phyloP scores from a whole-genome alignment of 2,888 invertebrate species.

The Diadromus collaris region DNA sequence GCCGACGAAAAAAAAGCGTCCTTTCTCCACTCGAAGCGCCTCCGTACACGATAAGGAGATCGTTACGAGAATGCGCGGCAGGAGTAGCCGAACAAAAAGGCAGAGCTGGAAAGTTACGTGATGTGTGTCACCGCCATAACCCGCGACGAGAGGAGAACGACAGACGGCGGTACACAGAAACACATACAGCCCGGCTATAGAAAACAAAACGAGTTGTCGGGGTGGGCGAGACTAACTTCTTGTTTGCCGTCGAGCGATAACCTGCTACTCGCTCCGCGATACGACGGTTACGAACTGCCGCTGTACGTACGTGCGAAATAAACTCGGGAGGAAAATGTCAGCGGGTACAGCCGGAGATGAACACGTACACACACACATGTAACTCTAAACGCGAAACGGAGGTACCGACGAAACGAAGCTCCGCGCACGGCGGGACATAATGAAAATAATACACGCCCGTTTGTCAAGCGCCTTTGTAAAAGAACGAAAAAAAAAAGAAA shows the following conservation, averaged over 20 bases:
- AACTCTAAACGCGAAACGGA: not conserved
- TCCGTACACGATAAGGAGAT: not conserved
- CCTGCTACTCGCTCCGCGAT: conserved; percentile 3
- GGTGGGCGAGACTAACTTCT: conserved; percentile 19
- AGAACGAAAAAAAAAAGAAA: not conserved
- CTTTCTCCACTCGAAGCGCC: not conserved
- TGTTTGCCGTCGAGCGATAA: conserved; percentile 33
- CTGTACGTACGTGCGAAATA: conserved; percentile 17
- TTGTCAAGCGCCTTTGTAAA: not conserved
- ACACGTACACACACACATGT: not conserved
- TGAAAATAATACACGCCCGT: conserved; percentile 4
- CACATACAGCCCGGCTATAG: not conserved
- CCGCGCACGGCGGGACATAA: not conserved
- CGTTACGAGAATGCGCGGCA: not conserved
- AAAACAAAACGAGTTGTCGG: conserved; percentile 11
- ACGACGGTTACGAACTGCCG: not conserved
- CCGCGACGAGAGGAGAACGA: conserved; percentile 33
- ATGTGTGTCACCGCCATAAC: conserved; percentile 67
- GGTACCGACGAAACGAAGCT: not conserved
- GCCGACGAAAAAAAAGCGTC: not conserved
- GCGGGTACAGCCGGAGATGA: not conserved
- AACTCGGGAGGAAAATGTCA: conserved; percentile 5
- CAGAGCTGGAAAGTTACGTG: conserved; percentile 63
- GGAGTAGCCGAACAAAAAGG: not conserved
- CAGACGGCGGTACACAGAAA: not conserved